Evolutionary conservation across 2,888 invertebrate genomes (phyloP).

Genomic region (Limenitis camilla): DNA sequence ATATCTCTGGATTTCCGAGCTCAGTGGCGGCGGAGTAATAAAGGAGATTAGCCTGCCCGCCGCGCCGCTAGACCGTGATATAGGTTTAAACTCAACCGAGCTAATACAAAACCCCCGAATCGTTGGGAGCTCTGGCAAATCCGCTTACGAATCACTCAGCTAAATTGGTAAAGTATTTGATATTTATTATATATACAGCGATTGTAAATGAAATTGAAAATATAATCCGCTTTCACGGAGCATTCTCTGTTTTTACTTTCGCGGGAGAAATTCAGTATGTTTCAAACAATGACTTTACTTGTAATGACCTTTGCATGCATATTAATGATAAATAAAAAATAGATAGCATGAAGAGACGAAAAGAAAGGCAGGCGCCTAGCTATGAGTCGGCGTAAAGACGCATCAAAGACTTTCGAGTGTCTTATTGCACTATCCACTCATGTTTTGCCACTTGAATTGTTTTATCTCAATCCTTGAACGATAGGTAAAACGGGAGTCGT

Average conservation of each 20-base stretch:
- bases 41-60: constrained; percentile 51
- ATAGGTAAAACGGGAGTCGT: constrained; percentile 64
- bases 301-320: constrained; percentile 42
- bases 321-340: constrained; percentile 51
- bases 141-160: constrained; percentile 51
- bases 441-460: constrained; percentile 42
- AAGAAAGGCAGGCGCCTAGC: constrained; percentile 37
- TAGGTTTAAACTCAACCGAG: constrained; percentile 43
- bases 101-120: constrained; percentile 49
- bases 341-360: constrained; percentile 35
- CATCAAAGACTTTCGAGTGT: constrained; percentile 62
- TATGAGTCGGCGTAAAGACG: constrained; percentile 37
- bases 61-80: constrained; percentile 44
- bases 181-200: constrained; percentile 20
- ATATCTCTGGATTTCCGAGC: constrained; percentile 41
- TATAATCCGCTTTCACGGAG: constrained; percentile 53
- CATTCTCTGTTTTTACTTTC: constrained; percentile 45
- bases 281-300: constrained; percentile 41
- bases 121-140: constrained; percentile 43
- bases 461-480: constrained; percentile 61
- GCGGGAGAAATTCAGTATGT: constrained; percentile 46
- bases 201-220: constrained; percentile 43
- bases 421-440: constrained; percentile 47
- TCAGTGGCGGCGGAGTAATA: constrained; percentile 41
- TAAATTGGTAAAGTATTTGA: constrained; percentile 39